Percentiles rank a stretch among this genome's conserved stretches.
Conservation (phyloP, 2,888 invertebrate genomes). For the Acanthoscelides obtectus region DNA sequence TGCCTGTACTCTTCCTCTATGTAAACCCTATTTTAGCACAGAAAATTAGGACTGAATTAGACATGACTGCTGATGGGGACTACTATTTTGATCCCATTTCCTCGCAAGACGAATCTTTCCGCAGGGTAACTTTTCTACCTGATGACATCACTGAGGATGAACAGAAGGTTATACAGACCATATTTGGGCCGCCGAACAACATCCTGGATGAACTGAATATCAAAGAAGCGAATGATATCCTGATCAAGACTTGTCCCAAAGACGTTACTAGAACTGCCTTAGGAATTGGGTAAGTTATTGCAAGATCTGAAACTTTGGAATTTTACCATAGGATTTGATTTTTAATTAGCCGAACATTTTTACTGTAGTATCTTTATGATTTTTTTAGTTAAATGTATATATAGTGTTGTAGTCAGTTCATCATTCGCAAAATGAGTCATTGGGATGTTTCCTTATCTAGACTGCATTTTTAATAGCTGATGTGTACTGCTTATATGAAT, state of each 20-base stretch:
- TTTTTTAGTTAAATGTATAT: too few relatives aligned
- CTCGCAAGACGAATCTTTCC: constrained; percentile 57
- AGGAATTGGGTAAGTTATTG: constrained; percentile 21
- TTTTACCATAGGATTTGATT: too few relatives aligned
- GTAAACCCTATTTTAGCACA: constrained; percentile 64
- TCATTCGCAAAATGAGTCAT: too few relatives aligned
- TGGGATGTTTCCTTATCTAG: too few relatives aligned
- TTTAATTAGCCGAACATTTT: too few relatives aligned
- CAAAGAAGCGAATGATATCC: constrained; percentile 76
- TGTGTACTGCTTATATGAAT: too few relatives aligned
- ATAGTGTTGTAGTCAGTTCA: too few relatives aligned
- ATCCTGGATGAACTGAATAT: constrained; percentile 66
- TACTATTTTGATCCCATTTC: constrained; percentile 58
- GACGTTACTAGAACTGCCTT: constrained; percentile 26
- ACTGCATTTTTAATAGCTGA: too few relatives aligned
- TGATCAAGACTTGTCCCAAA: constrained; percentile 63
- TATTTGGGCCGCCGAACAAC: constrained; percentile 51
- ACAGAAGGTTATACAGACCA: constrained; percentile 58
- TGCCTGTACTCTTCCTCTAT: constrained; percentile 79
- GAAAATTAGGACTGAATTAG: constrained; percentile 64
- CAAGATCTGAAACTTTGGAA: neutral
- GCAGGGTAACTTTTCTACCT: constrained; percentile 72
- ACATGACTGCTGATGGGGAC: constrained; percentile 58
- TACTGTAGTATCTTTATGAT: too few relatives aligned
- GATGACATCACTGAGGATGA: constrained; percentile 64